phyloP scores from a whole-genome alignment of 2,888 invertebrate species.

The Erpobdella octoculata region DNA sequence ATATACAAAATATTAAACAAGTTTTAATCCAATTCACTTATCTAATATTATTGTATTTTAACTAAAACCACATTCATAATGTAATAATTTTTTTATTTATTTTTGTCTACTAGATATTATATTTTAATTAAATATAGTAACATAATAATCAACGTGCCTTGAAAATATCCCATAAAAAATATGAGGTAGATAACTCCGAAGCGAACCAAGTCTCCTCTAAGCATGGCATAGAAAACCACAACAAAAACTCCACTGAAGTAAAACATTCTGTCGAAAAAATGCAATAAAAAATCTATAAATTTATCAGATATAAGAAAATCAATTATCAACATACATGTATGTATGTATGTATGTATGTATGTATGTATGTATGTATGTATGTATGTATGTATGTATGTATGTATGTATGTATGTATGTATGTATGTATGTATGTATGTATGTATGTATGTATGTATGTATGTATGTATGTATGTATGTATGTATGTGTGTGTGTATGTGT shows the following conservation, averaged over 20 bases:
- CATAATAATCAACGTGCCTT: no score
- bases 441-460: conserved; percentile 1
- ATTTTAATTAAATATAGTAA: no score
- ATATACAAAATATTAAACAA: no score
- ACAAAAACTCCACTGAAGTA: conserved; percentile 94
- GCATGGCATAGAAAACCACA: conserved; percentile 98
- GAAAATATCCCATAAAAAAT: conserved; percentile 87
- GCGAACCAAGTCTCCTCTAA: conserved; percentile 94
- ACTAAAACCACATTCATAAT: no score
- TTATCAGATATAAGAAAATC: no score
- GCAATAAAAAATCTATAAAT: no score
- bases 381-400: conserved; percentile 1
- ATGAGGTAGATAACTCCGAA: conserved; percentile 94
- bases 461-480: not conserved
- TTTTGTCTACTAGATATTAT: no score
- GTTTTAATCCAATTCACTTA: no score
- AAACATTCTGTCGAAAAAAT: conserved; percentile 65
- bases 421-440: conserved; percentile 1
- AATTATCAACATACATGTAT: conserved; percentile 6
- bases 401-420: conserved; percentile 1
- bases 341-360: not conserved
- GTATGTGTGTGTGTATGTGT: no score
- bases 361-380: not conserved
- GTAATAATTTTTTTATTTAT: no score
- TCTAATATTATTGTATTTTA: no score